Conservation (phyloP, 2,113 vertebrate genomes). For the Caloenas nicobarica region DNA sequence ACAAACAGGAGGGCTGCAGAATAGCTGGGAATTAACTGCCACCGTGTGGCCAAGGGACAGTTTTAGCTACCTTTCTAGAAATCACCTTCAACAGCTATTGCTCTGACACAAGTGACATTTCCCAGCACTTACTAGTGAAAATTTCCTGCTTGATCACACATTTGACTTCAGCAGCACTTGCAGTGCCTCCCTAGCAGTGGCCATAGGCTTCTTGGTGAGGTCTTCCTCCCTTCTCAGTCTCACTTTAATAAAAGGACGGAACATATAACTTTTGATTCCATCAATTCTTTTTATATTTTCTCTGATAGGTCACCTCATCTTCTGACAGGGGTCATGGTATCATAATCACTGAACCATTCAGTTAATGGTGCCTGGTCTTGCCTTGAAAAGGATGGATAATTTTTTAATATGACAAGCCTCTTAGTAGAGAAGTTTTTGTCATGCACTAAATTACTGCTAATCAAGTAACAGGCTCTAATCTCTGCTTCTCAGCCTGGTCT, state of each 20-base stretch:
- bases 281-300: background rate
- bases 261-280: background rate
- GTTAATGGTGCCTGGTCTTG: background rate
- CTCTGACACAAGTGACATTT: background rate
- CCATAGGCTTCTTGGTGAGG: background rate
- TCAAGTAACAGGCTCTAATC: background rate
- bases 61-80: background rate
- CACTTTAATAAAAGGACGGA: background rate
- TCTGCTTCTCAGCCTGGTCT: background rate
- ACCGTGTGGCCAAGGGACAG: constrained; percentile 60
- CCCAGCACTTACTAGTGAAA: background rate
- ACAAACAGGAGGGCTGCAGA: background rate
- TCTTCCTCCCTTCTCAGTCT: background rate
- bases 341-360: background rate
- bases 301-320: background rate
- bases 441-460: background rate
- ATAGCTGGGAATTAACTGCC: constrained; percentile 67
- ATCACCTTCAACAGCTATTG: background rate
- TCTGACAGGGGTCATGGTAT: background rate
- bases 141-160: background rate
- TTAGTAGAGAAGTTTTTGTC: background rate
- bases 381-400: background rate
- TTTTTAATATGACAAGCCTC: background rate
- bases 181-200: background rate
- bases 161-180: accelerated